A percentile compares a stretch with the other conserved stretches of the same genome.
Evolutionary conservation across 2,888 invertebrate genomes (phyloP).

Genomic region (Matsumyia berberina): DNA sequence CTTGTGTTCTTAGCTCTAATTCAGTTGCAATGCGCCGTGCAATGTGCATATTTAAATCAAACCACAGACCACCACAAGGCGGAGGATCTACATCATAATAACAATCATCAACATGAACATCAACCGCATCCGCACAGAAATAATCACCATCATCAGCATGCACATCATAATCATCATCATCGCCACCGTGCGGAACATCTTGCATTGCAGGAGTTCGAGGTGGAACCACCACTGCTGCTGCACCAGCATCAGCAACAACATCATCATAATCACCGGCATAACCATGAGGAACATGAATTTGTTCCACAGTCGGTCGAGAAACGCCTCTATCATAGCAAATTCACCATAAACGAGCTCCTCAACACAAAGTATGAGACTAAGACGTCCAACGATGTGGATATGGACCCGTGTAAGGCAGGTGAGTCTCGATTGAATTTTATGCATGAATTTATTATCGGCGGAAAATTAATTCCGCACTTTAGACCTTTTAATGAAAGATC

Average conservation of each 20-base stretch:
- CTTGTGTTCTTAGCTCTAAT: constrained; percentile 59
- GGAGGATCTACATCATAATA: constrained; percentile 52
- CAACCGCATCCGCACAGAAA: constrained; percentile 63
- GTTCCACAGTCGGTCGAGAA: constrained; percentile 61
- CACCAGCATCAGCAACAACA: constrained; percentile 72
- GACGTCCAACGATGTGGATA: constrained; percentile 90
- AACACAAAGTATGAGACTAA: constrained; percentile 88
- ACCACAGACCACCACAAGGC: constrained; percentile 47
- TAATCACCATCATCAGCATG: constrained; percentile 73
- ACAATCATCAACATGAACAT: constrained; percentile 62
- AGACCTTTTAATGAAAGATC: constrained; percentile 45
- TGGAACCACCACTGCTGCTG: constrained; percentile 39
- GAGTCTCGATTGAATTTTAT: constrained; percentile 82
- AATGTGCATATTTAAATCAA: constrained; percentile 63
- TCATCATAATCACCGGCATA: constrained; percentile 74
- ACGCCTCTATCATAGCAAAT: constrained; percentile 83
- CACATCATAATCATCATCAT: constrained; percentile 67
- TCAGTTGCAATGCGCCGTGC: constrained; percentile 60
- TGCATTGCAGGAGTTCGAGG: constrained; percentile 20
- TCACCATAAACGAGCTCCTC: constrained; percentile 89
- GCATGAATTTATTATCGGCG: constrained; percentile 42
- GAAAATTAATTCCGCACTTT: constrained; percentile 39
- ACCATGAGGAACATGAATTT: constrained; percentile 65
- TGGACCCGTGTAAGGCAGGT: constrained; percentile 96
- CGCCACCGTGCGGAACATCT: constrained; percentile 68